Conservation (phyloP, 2,797 vertebrate species). For the Numenius phaeopus region DNA sequence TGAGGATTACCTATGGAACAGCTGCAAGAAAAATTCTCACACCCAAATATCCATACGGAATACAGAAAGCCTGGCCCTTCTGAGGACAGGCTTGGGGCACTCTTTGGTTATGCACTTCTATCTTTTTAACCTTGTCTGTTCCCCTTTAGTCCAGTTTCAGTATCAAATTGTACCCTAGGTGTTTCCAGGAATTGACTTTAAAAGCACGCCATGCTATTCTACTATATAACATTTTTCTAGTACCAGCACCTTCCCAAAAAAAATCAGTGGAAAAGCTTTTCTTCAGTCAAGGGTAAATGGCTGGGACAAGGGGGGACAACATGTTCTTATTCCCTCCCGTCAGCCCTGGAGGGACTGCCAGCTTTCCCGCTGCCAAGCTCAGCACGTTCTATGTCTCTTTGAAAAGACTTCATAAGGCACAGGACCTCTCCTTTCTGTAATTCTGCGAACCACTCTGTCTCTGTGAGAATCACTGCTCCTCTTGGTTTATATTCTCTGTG, state of each 20-base stretch:
- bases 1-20: background rate
- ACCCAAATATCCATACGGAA: background rate
- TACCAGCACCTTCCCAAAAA: background rate
- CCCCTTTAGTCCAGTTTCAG: background rate
- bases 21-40: background rate
- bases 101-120: background rate
- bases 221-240: background rate
- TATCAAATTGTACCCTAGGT: background rate
- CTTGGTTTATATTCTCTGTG: background rate
- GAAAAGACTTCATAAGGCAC: background rate
- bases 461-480: background rate
- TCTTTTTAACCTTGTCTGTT: background rate
- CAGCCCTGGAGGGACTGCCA: background rate
- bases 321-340: rapidly evolving
- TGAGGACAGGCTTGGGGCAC: background rate
- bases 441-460: background rate
- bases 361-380: background rate
- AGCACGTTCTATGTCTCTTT: background rate
- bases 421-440: background rate
- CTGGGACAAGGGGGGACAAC: rapidly evolving
- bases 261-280: background rate
- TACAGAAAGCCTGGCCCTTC: background rate
- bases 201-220: background rate
- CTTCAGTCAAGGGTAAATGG: background rate
- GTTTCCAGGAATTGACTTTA: background rate